phyloP scores from a whole-genome alignment of 1,140 invertebrate genomes.

The Papilio polytes region DNA sequence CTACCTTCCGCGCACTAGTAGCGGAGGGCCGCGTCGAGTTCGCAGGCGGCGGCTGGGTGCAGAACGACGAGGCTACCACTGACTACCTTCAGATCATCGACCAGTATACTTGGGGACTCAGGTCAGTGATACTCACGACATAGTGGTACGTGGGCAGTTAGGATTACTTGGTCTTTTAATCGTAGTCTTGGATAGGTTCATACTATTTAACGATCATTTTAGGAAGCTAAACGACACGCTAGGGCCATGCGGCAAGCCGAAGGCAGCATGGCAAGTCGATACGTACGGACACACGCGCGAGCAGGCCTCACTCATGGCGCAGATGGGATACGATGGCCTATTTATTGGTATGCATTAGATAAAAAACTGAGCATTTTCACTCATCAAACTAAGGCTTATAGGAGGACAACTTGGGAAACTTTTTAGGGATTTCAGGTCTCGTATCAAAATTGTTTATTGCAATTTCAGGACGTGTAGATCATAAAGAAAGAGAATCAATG shows the following conservation, averaged over 20 bases:
- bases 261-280: conserved; percentile 90
- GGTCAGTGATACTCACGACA: conserved; percentile 60
- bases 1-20: conserved; percentile 83
- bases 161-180: too few species aligned
- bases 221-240: conserved; percentile 87
- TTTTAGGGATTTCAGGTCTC: background rate
- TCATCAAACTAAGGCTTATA: background rate
- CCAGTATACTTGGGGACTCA: conserved; percentile 88
- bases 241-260: conserved; percentile 87
- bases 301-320: conserved; percentile 88
- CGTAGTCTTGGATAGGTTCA: background rate
- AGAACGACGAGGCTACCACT: conserved; percentile 91
- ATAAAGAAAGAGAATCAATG: conserved; percentile 88
- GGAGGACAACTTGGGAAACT: background rate
- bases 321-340: conserved; percentile 88
- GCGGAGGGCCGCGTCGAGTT: conserved; percentile 89
- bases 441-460: background rate
- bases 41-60: conserved; percentile 87
- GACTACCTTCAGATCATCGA: conserved; percentile 95
- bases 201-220: conserved; percentile 34
- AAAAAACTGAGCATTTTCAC: too few species aligned
- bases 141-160: background rate
- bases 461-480: conserved; percentile 89
- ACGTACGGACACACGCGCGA: conserved; percentile 91
- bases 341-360: conserved; percentile 62